A percentile compares a stretch with the other conserved stretches of the same genome.
Evolutionary conservation across 2,888 invertebrate species (phyloP).

Genomic region (Lampropteryx suffumata): DNA sequence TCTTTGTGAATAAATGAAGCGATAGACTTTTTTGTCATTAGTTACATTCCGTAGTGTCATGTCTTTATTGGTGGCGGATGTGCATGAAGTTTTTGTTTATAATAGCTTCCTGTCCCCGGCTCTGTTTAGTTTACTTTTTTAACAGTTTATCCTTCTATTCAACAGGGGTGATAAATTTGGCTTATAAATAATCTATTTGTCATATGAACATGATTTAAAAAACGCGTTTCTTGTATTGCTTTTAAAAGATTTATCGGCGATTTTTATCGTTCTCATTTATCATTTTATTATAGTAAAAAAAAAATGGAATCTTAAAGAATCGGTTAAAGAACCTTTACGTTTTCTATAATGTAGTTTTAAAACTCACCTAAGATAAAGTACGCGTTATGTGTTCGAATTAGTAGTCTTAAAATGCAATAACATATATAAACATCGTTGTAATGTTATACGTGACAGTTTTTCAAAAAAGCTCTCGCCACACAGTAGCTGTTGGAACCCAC

Average conservation of each 20-base stretch:
- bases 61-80: constrained; percentile 71
- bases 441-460: constrained; percentile 67
- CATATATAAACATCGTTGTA: constrained; percentile 53
- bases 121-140: constrained; percentile 57
- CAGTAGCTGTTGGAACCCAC: constrained; percentile 63
- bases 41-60: constrained; percentile 58
- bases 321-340: too few species aligned
- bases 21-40: constrained; percentile 60
- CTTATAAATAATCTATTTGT: constrained; percentile 54
- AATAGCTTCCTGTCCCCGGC: constrained; percentile 67
- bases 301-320: too few species aligned
- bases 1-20: constrained; percentile 69
- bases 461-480: constrained; percentile 47
- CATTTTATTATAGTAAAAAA: too few species aligned
- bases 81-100: constrained; percentile 65
- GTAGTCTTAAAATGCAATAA: constrained; percentile 44
- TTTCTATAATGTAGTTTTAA: too few species aligned
- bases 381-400: constrained; percentile 30
- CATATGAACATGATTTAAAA: constrained; percentile 5
- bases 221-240: too few species aligned
- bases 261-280: too few species aligned
- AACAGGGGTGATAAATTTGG: constrained; percentile 60
- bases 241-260: too few species aligned
- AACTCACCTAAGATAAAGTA: background rate
- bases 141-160: constrained; percentile 60